phyloP scores from a whole-genome alignment of 2,113 vertebrate genomes.

The Sisor rabdophorus region DNA sequence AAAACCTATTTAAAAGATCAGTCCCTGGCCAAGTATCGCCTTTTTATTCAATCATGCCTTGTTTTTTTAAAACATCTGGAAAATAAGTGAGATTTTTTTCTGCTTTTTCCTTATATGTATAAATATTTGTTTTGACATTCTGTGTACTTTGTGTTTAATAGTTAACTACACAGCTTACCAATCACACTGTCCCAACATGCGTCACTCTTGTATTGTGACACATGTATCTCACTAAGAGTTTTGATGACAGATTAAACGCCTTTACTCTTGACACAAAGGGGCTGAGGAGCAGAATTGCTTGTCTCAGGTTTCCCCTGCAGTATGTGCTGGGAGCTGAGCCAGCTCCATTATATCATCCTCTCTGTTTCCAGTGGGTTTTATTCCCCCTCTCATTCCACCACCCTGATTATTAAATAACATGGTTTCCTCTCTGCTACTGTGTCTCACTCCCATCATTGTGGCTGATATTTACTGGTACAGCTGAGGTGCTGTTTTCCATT shows the following conservation, averaged over 20 bases:
- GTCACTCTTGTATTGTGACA: neutral
- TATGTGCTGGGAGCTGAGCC: constrained; percentile 19
- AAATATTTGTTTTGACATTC: neutral
- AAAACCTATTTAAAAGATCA: constrained; percentile 50
- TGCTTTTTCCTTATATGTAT: neutral
- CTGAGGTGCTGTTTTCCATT: constrained; percentile 50
- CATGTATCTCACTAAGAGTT: constrained; percentile 8
- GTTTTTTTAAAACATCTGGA: constrained; percentile 40
- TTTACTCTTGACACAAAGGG: constrained; percentile 24
- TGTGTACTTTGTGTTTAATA: neutral
- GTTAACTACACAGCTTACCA: neutral
- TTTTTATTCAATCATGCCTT: constrained; percentile 50
- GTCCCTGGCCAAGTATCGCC: constrained; percentile 45
- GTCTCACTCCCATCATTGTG: constrained; percentile 42
- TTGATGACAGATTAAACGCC: constrained; percentile 30
- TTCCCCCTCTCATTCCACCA: constrained; percentile 13
- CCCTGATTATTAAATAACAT: constrained; percentile 49
- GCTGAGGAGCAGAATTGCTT: constrained; percentile 14
- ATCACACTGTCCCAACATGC: neutral
- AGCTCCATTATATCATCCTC: constrained; percentile 26
- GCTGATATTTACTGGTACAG: constrained; percentile 42
- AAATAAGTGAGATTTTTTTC: constrained; percentile 27
- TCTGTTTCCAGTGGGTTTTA: constrained; percentile 27
- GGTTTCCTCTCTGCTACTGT: constrained; percentile 33
- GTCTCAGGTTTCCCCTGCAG: constrained; percentile 11